Percentiles rank a stretch among this genome's conserved stretches.
These are phyloP conservation scores for Galagoides demidoff DNA, from an alignment of 2,797 vertebrate genomes.

Conservation along the genomic window DNA sequence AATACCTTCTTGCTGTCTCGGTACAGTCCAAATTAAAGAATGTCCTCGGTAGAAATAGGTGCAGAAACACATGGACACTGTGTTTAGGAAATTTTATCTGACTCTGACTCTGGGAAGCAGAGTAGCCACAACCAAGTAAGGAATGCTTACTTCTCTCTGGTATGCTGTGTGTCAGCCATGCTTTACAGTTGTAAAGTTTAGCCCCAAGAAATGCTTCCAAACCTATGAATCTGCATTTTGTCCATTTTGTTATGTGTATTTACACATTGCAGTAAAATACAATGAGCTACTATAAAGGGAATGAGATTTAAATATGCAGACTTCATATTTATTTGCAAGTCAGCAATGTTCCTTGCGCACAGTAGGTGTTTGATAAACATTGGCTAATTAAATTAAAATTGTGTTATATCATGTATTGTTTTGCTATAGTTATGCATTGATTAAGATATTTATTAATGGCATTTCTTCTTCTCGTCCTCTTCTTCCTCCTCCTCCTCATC, in stretches of 20 bases:
- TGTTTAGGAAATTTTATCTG: conserved; percentile 14
- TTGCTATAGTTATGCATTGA: neutral
- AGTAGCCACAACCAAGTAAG: neutral
- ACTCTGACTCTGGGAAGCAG: conserved; percentile 13
- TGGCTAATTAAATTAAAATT: neutral
- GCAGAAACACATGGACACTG: neutral
- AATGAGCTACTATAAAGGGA: neutral
- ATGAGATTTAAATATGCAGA: neutral
- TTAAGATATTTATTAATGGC: neutral
- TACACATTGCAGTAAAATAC: neutral
- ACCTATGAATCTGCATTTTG: conserved; percentile 57
- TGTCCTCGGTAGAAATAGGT: neutral
- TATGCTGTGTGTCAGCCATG: conserved; percentile 9
- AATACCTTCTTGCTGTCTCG: neutral
- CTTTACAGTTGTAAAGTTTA: conserved; percentile 50
- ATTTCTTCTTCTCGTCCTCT: no score
- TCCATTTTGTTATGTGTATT: conserved; percentile 59
- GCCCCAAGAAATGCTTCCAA: conserved; percentile 43
- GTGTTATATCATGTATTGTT: neutral
- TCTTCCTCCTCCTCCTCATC: no score
- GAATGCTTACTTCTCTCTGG: neutral
- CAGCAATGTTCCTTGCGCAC: neutral
- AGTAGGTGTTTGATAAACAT: neutral
- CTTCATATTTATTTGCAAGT: neutral
- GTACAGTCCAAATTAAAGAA: neutral